Evolutionary conservation across 2,888 invertebrate species (phyloP), one percentile per base, ranked within the genome.

Genomic region (Melinaea marsaeus): DNA sequence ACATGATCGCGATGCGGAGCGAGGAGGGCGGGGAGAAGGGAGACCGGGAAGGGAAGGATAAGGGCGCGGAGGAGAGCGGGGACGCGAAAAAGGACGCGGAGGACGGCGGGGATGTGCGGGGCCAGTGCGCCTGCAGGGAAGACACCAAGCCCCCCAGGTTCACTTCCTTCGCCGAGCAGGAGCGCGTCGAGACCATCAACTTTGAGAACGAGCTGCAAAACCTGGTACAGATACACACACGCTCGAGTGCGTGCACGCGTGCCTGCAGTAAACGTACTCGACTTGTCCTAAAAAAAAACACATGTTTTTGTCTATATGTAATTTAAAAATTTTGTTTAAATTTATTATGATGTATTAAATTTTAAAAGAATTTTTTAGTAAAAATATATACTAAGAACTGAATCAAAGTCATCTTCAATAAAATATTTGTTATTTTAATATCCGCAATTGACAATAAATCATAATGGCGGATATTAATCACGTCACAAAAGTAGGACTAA

Each of bases 141-240:
- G 79, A 79, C 42, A 51, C 65, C 11, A 73, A 78, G 6, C 66
- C 69, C 64, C 75, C 75, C 32, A 73, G 77, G 66, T 88, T 89
- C 76, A 87, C 85, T 67, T 81, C 83, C 34, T 79, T 79, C 9
- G 83, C 82, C 0, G 88, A 88, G 68, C 90, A 91, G 71, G 94
- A 93, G 73, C 80, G 86, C 22, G 91, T 92, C 71, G 94, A 94
- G 72, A 93, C 90, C 64, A 92, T 92, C 70, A 91, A 91, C 72
- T 97, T 97, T 79, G 97, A 97, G 82, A 95, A 97, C 79, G 92
- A 93, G 47, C 80, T 97, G 58, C 96, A 96, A 76, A 96, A 97
- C 83, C 92, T 51, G 51, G 51, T 51, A 51, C 46, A n/a, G 60
- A 94, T 94, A 55, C 4, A 9, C 5, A 42, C 22, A 3, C 58